These are phyloP conservation scores for Lophotis ruficrista DNA, from an alignment of 2,113 vertebrate species.

Conservation along the genomic window DNA sequence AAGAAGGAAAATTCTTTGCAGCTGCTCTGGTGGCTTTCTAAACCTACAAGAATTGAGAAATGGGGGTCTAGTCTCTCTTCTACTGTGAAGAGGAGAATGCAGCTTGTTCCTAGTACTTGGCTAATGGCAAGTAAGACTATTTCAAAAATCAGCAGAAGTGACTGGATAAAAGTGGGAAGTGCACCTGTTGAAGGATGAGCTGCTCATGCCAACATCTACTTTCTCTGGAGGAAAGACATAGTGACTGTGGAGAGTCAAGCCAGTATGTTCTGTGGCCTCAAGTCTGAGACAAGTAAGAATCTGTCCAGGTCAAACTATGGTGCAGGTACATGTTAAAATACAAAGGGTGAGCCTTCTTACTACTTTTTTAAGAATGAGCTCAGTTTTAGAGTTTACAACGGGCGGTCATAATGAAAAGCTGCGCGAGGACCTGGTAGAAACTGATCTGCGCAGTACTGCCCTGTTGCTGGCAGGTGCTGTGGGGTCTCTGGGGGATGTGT, in stretches of 20 bases:
- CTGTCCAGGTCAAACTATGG: fast-evolving
- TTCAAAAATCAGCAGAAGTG: not conserved
- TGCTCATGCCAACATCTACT: fast-evolving
- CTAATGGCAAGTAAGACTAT: not conserved
- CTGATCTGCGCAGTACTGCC: fast-evolving
- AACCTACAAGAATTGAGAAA: not conserved
- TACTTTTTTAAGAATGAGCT: fast-evolving
- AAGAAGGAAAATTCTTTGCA: not conserved
- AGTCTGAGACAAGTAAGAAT: not conserved
- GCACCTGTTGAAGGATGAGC: not conserved
- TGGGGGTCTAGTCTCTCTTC: not conserved
- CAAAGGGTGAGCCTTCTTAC: not conserved
- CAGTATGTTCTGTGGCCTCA: not conserved
- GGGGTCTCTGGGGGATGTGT: not conserved
- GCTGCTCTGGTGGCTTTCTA: not conserved
- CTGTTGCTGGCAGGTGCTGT: not conserved
- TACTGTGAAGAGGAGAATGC: not conserved
- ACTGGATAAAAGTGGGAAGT: not conserved
- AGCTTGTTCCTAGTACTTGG: not conserved
- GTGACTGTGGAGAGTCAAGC: not conserved
- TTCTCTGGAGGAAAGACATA: not conserved
- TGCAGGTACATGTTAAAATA: not conserved
- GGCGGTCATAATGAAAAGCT: not conserved
- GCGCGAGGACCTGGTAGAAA: fast-evolving
- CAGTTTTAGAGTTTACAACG: not conserved